Base-by-base conservation (phyloP, 2,888 invertebrate species). In the Corythucha ciliata region DNA sequence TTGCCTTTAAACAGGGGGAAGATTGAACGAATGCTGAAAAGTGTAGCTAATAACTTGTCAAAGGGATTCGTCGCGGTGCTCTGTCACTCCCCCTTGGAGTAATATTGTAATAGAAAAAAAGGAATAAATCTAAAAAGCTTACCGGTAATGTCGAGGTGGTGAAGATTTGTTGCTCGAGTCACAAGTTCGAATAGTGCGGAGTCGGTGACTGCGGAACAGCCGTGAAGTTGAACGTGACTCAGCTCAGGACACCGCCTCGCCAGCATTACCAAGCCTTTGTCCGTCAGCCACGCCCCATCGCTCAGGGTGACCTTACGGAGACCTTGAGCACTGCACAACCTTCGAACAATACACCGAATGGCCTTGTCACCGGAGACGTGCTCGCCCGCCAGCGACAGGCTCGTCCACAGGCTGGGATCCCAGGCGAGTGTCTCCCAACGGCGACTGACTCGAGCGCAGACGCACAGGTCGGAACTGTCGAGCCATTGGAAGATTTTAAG, bases 91-190 rank as follows among this genome's bases (percentile, higher is more conserved):
- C n/a, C n/a, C n/a, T n/a, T n/a, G n/a, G n/a, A n/a, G n/a, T n/a
- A n/a, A n/a, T n/a, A n/a, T n/a, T n/a, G n/a, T n/a, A n/a, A n/a
- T n/a, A n/a, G n/a, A n/a, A n/a, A n/a, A n/a, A n/a, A n/a, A n/a
- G n/a, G n/a, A n/a, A n/a, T n/a, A n/a, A n/a, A n/a, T n/a, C n/a
- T n/a, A n/a, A n/a, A n/a, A n/a, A n/a, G n/a, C n/a, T n/a, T 66
- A 86, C 87, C 88, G 57, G 88, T 85, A 20, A 89, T 76, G 69
- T 90, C 88, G 42, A 91, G 75, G 68, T 88, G 86, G 69, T 86
- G 83, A 52, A 91, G 70, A 67, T 85, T 85, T 57, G 78, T 76
- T 66, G 89, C 84, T 64, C 82, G 79, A 3, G 85, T 81, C 48
- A 83, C 77, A 7, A 89, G 75, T 60, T 90, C 88, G 48, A 81